Evolutionary conservation across 2,113 vertebrate genomes (phyloP).

Genomic region (Myiopsitta monachus): DNA sequence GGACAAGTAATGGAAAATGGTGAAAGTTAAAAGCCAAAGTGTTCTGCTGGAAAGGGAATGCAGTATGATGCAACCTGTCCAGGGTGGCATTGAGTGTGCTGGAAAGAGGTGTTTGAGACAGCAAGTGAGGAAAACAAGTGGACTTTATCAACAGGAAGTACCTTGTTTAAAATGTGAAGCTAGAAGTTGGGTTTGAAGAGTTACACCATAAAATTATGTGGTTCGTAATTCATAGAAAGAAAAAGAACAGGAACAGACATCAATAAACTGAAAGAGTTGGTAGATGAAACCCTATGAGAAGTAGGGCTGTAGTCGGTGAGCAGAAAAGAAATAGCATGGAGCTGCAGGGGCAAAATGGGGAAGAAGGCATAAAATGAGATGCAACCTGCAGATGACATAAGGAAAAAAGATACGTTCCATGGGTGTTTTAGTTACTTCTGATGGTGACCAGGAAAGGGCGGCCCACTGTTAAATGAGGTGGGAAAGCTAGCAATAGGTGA

Average conservation of each 20-base stretch:
- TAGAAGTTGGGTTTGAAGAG: background rate
- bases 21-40: background rate
- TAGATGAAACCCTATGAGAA: background rate
- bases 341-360: background rate
- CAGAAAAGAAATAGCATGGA: background rate
- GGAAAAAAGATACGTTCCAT: background rate
- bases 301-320: background rate
- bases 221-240: background rate
- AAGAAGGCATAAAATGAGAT: background rate
- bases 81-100: background rate
- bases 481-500: background rate
- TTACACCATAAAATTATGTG: background rate
- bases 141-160: background rate
- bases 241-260: background rate
- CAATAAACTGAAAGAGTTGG: background rate
- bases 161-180: background rate
- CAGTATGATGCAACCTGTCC: background rate
- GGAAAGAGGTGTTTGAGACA: background rate
- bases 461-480: background rate
- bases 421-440: background rate
- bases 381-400: background rate
- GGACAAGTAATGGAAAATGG: background rate
- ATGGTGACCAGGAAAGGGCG: background rate
- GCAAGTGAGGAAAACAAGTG: background rate
- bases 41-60: rapidly evolving